Conservation (phyloP, 2,113 vertebrate genomes). For the Cromileptes altivelis region DNA sequence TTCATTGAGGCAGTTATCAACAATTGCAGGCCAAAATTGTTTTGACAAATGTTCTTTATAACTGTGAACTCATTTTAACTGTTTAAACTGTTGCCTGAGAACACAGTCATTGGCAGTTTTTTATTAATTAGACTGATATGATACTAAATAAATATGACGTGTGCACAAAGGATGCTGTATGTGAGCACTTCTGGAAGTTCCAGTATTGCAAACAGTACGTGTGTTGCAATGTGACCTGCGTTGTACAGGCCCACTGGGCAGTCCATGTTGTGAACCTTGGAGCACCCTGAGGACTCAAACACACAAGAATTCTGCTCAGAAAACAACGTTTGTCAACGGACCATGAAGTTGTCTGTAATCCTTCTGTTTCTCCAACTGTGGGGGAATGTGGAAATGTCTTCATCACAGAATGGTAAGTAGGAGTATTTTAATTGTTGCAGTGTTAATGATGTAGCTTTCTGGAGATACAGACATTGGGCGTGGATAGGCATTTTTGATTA, state of each 20-base stretch:
- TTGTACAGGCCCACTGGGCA: background rate
- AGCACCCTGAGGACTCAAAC: background rate
- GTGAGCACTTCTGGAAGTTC: background rate
- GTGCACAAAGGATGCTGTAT: too few relatives aligned
- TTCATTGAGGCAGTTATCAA: background rate
- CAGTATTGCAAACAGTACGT: background rate
- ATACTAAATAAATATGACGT: background rate
- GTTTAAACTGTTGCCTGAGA: too few relatives aligned
- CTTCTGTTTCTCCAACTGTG: constrained; percentile 10
- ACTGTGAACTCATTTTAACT: background rate
- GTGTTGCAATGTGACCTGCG: background rate
- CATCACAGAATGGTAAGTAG: constrained; percentile 10
- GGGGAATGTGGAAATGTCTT: background rate
- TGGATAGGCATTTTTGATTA: too few relatives aligned
- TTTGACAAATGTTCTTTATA: too few relatives aligned
- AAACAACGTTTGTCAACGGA: background rate
- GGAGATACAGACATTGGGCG: background rate
- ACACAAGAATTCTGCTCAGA: background rate
- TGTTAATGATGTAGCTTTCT: background rate
- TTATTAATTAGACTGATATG: too few relatives aligned
- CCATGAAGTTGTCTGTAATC: background rate
- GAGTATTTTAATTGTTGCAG: background rate
- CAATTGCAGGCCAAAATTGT: background rate
- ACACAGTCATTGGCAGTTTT: too few relatives aligned
- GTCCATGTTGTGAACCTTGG: background rate